Evolutionary conservation across 1,140 invertebrate genomes (phyloP), one percentile per base, ranked within the genome.

Genomic region (Saccostrea echinata): DNA sequence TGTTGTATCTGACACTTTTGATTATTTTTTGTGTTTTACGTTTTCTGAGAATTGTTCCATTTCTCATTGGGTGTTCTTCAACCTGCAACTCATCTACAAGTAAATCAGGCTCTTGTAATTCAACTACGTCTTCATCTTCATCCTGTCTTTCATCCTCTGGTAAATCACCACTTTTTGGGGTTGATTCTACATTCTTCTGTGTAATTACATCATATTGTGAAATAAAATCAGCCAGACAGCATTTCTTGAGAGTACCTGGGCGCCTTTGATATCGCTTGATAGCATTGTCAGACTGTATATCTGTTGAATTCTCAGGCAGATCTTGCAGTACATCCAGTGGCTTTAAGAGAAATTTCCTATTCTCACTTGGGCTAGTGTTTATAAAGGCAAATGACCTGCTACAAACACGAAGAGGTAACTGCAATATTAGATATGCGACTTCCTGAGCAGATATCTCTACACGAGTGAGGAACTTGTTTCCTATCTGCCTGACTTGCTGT

Each of bases 371-470:
- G 24, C 83, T 88, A n/a, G 91, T 91, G 81, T 92, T 91, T 21
- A 91, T 81, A 52, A 91, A 91, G 1, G 86, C 53, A 57, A 91
- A 86, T 55, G 80, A 33, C 57, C 90, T 51, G 16, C 84, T 80
- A 4, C 64, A 24, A 24, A 84, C 61, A 84, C 76, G 83, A 0
- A 91, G 30, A 21, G 90, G 89, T 27, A 90, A 35, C 76, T 91
- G 89, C n/a, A 91, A 80, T 9, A 86, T 24, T 1, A 91, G 18
- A 88, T 91, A 90, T 33, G 55, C 88, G 55, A 88, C 86, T 64
- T 89, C 89, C 51, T 91, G 88, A 53, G 90, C 90, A 33, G 52
- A 80, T 18, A 90, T 53, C 85, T 91, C 89, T 86, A 86, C 76
- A 76, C 71, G 61, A 52, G 88, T 90, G 0, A 91, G 43, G 53